Percentiles rank a stretch among this genome's conserved stretches.
phyloP scores from a whole-genome alignment of 2,797 vertebrate genomes.

The Heliangelus exortis region DNA sequence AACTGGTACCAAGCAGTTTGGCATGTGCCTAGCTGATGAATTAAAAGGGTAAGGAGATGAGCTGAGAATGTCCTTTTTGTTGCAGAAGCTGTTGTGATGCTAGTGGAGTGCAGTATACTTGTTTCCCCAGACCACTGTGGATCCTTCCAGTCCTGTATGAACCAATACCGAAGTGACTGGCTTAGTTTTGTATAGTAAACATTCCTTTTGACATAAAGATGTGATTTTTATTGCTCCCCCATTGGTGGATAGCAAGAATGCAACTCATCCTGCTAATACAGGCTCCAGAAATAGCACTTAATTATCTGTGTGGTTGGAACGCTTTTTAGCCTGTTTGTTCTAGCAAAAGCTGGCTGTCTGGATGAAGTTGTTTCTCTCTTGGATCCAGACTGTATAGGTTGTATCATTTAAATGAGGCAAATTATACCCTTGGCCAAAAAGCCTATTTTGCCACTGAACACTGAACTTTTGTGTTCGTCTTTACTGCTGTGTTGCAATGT shows the following conservation, averaged over 20 bases:
- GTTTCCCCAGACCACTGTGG: background rate
- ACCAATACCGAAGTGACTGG: background rate
- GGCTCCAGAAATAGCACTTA: slow-evolving; percentile 34
- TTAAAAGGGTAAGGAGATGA: slow-evolving; percentile 84
- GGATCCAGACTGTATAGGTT: background rate
- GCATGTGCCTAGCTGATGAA: slow-evolving; percentile 94
- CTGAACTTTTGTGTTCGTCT: slow-evolving; percentile 40
- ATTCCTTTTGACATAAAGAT: background rate
- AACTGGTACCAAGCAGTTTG: slow-evolving; percentile 92
- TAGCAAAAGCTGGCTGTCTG: background rate
- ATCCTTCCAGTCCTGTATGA: background rate
- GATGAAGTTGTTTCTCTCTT: background rate
- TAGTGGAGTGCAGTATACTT: background rate
- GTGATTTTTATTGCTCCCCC: background rate
- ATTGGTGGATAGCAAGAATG: slow-evolving; percentile 1
- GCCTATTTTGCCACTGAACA: slow-evolving; percentile 8
- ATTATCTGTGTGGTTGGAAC: background rate
- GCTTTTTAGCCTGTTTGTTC: slow-evolving; percentile 24
- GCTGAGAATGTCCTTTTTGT: background rate
- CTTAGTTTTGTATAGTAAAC: background rate
- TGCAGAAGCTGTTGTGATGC: background rate
- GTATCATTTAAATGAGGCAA: slow-evolving; percentile 9
- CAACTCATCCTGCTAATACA: background rate
- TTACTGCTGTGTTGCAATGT: slow-evolving; percentile 38
- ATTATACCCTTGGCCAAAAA: slow-evolving; percentile 29